phyloP scores from a whole-genome alignment of 2,888 invertebrate genomes.

The Chloromyia formosa region DNA sequence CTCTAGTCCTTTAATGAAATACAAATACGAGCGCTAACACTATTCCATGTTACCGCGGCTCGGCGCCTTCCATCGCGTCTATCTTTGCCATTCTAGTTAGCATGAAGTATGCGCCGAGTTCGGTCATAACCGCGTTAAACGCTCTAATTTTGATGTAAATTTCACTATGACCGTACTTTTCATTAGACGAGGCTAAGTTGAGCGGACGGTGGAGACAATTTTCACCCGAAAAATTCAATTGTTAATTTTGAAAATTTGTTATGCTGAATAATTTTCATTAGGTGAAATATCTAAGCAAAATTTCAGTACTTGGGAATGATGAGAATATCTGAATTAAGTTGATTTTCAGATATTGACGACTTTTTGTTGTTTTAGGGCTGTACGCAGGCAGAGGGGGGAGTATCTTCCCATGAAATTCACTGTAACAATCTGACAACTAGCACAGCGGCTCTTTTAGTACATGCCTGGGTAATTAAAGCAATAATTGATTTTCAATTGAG shows the following conservation, averaged over 20 bases:
- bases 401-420: too few relatives aligned
- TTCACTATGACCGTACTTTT: constrained; percentile 22
- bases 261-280: constrained; percentile 30
- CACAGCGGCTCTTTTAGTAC: too few relatives aligned
- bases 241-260: constrained; percentile 26
- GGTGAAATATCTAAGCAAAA: too few relatives aligned
- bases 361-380: too few relatives aligned
- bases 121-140: constrained; percentile 28
- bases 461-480: too few relatives aligned
- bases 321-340: too few relatives aligned
- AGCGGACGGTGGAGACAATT: not conserved
- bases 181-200: constrained; percentile 27
- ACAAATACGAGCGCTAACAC: constrained; percentile 28
- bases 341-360: too few relatives aligned
- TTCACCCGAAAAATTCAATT: constrained; percentile 16
- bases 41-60: not conserved
- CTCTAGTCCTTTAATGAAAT: constrained; percentile 41
- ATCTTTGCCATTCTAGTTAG: constrained; percentile 6
- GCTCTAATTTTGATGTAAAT: constrained; percentile 40
- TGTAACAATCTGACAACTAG: too few relatives aligned
- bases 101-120: not conserved
- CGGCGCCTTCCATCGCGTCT: not conserved
- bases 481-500: too few relatives aligned
- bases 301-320: too few relatives aligned
- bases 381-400: too few relatives aligned